A percentile compares a stretch with the other conserved stretches of the same genome.
Conservation (phyloP, 2,113 vertebrate species). For the Notarius lentiginosus region DNA sequence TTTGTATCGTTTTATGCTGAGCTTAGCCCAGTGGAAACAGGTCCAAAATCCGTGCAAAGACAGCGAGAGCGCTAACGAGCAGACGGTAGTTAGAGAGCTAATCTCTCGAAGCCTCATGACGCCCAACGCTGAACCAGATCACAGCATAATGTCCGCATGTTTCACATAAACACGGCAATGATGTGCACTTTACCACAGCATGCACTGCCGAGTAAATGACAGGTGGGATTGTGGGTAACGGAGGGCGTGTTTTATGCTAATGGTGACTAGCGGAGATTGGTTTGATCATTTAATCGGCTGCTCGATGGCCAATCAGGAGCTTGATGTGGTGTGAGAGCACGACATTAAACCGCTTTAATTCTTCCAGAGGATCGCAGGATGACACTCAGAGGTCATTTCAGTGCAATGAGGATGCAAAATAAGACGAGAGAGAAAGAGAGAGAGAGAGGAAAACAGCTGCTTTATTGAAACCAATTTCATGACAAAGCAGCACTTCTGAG, state of each 20-base stretch:
- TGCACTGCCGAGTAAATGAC: neutral
- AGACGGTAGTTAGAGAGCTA: neutral
- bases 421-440: neutral
- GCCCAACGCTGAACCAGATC: neutral
- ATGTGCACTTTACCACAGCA: neutral
- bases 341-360: neutral
- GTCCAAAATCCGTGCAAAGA: neutral
- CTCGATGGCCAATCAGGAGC: conserved; percentile 10
- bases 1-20: neutral
- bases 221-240: neutral
- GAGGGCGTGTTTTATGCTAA: neutral
- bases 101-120: neutral
- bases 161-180: neutral
- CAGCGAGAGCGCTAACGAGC: neutral
- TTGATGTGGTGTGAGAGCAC: conserved; percentile 5
- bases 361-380: neutral
- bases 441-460: conserved; percentile 8
- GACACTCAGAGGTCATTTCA: neutral
- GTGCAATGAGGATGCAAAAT: neutral
- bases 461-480: conserved; percentile 29
- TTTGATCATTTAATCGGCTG: neutral
- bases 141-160: neutral
- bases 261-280: neutral
- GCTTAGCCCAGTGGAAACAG: neutral
- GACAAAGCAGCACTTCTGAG: conserved; percentile 8